These are phyloP conservation scores for Octodon degus DNA, from an alignment of 2,113 vertebrate genomes.

Conservation along the genomic window DNA sequence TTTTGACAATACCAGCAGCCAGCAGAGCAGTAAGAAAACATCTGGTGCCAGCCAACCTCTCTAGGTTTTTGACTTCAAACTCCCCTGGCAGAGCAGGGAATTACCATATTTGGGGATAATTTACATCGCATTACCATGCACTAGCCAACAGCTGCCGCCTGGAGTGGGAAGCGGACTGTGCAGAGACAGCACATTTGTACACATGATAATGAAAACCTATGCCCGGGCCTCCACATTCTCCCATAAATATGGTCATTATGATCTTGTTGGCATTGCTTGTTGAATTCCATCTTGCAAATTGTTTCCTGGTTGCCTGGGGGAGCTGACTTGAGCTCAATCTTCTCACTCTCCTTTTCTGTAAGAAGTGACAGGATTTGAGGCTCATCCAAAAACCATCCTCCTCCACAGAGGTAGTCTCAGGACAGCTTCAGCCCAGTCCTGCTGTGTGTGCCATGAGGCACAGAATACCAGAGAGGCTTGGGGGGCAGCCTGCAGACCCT, in stretches of 20 bases:
- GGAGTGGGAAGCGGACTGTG: constrained; percentile 71
- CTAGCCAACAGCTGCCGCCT: constrained; percentile 78
- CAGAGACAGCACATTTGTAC: constrained; percentile 73
- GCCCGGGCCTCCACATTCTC: constrained; percentile 68
- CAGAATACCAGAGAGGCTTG: neutral
- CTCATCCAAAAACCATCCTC: neutral
- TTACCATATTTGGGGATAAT: constrained; percentile 82
- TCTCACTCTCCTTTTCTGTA: constrained; percentile 50
- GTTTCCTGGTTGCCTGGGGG: constrained; percentile 75
- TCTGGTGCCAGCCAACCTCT: constrained; percentile 72
- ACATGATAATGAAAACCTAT: constrained; percentile 74
- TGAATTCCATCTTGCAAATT: constrained; percentile 80
- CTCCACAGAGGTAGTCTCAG: neutral
- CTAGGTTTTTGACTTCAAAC: constrained; percentile 78
- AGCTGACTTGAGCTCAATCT: constrained; percentile 43
- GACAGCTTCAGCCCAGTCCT: neutral
- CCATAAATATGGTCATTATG: constrained; percentile 80
- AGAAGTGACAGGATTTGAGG: neutral
- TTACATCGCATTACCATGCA: constrained; percentile 81
- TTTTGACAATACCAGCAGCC: constrained; percentile 31
- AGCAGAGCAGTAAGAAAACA: constrained; percentile 65
- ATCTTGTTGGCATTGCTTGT: constrained; percentile 80
- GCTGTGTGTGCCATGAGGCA: neutral
- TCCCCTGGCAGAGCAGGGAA: constrained; percentile 76
- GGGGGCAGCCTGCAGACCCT: neutral